These are phyloP conservation scores for Rhinogobio ventralis DNA, from an alignment of 2,797 vertebrate species.

Conservation along the genomic window DNA sequence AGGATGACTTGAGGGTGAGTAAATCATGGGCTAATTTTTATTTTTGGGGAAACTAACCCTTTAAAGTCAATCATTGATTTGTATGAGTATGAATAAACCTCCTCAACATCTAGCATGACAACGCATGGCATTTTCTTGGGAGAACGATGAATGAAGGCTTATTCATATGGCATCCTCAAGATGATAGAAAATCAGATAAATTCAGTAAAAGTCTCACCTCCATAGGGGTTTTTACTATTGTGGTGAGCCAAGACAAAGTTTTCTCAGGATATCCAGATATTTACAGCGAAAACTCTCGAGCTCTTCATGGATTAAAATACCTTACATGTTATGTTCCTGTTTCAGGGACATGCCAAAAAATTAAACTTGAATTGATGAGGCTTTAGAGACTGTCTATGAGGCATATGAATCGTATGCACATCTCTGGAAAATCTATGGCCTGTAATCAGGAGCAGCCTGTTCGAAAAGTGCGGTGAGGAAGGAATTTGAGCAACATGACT, in stretches of 20 bases:
- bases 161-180: not conserved
- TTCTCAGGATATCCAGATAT: constrained; percentile 2
- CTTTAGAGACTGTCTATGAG: constrained; percentile 10
- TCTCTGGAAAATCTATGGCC: constrained; percentile 21
- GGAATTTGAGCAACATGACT: constrained; percentile 8
- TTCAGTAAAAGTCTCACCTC: not conserved
- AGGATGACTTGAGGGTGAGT: too few relatives aligned
- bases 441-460: constrained; percentile 21
- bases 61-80: not conserved
- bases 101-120: not conserved
- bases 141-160: constrained; percentile 22
- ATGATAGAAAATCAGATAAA: constrained; percentile 16
- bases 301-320: constrained; percentile 24
- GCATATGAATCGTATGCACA: constrained; percentile 5
- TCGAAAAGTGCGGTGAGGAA: not conserved
- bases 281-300: not conserved
- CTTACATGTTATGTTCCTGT: not conserved
- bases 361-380: constrained; percentile 8
- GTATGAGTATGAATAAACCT: constrained; percentile 4
- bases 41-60: too few relatives aligned
- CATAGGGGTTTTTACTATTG: not conserved
- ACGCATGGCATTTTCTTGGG: not conserved
- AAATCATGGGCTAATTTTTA: too few relatives aligned
- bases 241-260: constrained; percentile 45
- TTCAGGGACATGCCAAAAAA: constrained; percentile 14